Conservation (phyloP, 2,888 invertebrate species). For the Xanthia icteritia region DNA sequence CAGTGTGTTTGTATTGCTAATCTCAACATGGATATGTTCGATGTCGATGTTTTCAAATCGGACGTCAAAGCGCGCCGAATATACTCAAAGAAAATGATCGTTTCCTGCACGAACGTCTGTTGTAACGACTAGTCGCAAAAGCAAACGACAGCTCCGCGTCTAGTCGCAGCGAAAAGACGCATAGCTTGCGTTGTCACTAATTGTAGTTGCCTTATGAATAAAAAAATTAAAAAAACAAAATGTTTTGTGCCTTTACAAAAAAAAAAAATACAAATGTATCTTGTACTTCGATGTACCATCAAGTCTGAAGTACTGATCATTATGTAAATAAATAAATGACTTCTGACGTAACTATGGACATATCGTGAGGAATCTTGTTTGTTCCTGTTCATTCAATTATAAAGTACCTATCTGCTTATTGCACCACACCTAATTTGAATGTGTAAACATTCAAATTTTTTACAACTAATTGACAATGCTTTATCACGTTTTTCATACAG, state of each 20-base stretch:
- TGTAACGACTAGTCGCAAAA: too few species aligned
- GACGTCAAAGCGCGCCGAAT: too few species aligned
- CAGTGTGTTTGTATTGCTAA: too few species aligned
- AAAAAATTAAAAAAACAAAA: too few species aligned
- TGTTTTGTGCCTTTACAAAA: background rate
- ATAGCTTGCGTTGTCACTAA: too few species aligned
- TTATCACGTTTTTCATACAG: background rate
- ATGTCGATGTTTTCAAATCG: too few species aligned
- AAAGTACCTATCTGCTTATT: background rate
- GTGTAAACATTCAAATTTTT: background rate
- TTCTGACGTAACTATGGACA: slow-evolving; percentile 9
- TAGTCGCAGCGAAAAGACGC: too few species aligned
- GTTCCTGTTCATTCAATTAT: slow-evolving; percentile 10
- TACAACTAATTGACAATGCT: slow-evolving; percentile 6
- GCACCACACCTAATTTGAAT: slow-evolving; percentile 28
- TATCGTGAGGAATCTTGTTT: slow-evolving; percentile 22
- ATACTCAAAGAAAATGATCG: too few species aligned
- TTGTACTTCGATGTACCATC: background rate
- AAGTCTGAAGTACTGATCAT: background rate
- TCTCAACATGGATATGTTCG: too few species aligned
- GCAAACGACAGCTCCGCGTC: too few species aligned
- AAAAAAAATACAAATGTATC: background rate
- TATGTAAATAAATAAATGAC: background rate
- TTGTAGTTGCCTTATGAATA: too few species aligned
- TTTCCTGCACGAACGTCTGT: too few species aligned